phyloP scores from a whole-genome alignment of 2,113 vertebrate genomes.

The Syngnathoides biaculeatus region DNA sequence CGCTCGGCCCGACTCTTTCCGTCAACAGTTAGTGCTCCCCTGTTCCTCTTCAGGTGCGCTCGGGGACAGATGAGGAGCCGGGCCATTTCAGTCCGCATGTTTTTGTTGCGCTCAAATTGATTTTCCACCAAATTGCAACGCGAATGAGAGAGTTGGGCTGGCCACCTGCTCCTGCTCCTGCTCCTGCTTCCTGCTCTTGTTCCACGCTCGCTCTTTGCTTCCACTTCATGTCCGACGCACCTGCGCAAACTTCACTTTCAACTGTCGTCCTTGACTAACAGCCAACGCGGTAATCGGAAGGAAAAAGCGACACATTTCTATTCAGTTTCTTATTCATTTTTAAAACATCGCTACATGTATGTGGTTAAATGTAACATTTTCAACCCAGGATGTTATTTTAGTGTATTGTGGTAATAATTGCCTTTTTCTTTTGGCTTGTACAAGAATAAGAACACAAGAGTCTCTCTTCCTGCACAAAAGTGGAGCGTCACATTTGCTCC shows the following conservation, averaged over 20 bases:
- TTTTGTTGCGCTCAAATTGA: conserved; percentile 36
- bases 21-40: conserved; percentile 1
- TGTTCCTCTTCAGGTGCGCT: conserved; percentile 5
- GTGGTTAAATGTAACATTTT: background rate
- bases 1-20: background rate
- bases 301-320: background rate
- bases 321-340: background rate
- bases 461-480: too few species aligned
- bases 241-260: conserved; percentile 37
- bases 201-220: conserved; percentile 22
- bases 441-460: too few species aligned
- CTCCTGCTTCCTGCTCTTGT: conserved; percentile 10
- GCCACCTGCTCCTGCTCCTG: conserved; percentile 36
- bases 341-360: background rate
- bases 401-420: too few species aligned
- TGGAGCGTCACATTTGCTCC: too few species aligned
- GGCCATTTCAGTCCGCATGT: conserved; percentile 15
- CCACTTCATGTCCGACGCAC: conserved; percentile 28
- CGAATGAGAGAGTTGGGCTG: conserved; percentile 10
- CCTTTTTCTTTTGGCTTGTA: too few species aligned
- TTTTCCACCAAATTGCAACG: conserved; percentile 36
- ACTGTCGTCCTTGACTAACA: conserved; percentile 41
- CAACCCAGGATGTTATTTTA: background rate
- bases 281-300: background rate
- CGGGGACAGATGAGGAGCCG: background rate